These are phyloP conservation scores for Entelurus aequoreus DNA, from an alignment of 2,113 vertebrate species.

Conservation along the genomic window DNA sequence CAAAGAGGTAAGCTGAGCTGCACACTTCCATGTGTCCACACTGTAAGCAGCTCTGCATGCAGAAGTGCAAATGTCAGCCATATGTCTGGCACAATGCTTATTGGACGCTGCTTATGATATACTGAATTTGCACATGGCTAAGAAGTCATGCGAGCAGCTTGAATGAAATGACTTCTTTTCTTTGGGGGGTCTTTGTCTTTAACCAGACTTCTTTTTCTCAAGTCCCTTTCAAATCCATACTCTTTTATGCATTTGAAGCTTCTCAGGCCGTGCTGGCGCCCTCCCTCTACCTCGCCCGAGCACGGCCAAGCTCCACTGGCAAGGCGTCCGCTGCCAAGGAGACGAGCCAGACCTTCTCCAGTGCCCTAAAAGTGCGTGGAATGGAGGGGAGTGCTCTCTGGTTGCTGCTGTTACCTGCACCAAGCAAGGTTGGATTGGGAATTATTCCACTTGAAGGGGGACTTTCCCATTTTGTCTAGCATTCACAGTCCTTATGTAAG, in stretches of 20 bases:
- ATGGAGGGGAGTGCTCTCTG: conserved; percentile 71
- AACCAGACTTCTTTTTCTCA: neutral
- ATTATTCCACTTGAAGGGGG: neutral
- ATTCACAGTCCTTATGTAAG: no score
- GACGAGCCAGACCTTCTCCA: conserved; percentile 80
- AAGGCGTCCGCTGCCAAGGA: conserved; percentile 77
- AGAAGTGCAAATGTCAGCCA: conserved; percentile 45
- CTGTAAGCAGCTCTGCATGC: conserved; percentile 17
- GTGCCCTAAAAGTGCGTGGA: conserved; percentile 79
- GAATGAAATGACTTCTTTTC: neutral
- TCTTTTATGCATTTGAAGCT: conserved; percentile 55
- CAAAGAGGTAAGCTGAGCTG: conserved; percentile 1
- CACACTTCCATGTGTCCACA: conserved; percentile 34
- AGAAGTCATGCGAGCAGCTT: conserved; percentile 2
- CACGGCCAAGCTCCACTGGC: conserved; percentile 77
- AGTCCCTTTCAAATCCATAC: neutral
- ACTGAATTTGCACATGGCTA: conserved; percentile 14
- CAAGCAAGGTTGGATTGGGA: conserved; percentile 60
- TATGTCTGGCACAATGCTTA: conserved; percentile 42
- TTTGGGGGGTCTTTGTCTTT: neutral
- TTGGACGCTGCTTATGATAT: conserved; percentile 29
- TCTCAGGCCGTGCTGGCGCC: conserved; percentile 74
- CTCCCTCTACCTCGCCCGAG: conserved; percentile 66
- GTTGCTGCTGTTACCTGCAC: conserved; percentile 81
- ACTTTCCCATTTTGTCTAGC: no score